phyloP scores from a whole-genome alignment of 2,888 invertebrate genomes.

The Steromphala cineraria region DNA sequence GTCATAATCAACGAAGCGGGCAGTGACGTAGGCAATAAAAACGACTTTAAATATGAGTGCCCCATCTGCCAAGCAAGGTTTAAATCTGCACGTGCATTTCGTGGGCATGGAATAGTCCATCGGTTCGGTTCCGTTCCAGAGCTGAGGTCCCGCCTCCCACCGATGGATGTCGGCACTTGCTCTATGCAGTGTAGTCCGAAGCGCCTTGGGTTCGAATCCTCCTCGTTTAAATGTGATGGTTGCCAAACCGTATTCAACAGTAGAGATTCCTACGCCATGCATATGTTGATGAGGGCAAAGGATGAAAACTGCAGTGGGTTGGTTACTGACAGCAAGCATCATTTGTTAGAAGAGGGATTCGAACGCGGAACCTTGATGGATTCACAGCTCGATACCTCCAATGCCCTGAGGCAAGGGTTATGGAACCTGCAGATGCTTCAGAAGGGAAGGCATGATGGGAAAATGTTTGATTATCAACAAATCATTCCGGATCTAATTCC shows the following conservation, averaged over 20 bases:
- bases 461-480: slow-evolving; percentile 1
- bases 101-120: slow-evolving; percentile 29
- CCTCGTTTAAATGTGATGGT: slow-evolving; percentile 70
- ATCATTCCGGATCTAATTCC: neutral
- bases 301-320: slow-evolving; percentile 61
- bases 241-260: slow-evolving; percentile 71
- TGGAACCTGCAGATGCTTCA: neutral
- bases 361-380: neutral
- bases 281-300: slow-evolving; percentile 74
- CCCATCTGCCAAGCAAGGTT: slow-evolving; percentile 47
- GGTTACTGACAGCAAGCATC: neutral
- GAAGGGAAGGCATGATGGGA: neutral
- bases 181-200: slow-evolving; percentile 20
- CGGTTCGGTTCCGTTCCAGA: neutral
- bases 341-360: neutral
- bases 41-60: slow-evolving; percentile 39
- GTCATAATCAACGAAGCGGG: neutral
- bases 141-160: neutral
- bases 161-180: slow-evolving; percentile 17
- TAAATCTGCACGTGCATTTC: slow-evolving; percentile 34
- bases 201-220: slow-evolving; percentile 25
- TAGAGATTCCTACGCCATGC: slow-evolving; percentile 75
- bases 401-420: neutral
- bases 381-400: neutral
- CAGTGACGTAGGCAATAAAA: slow-evolving; percentile 3